phyloP scores from a whole-genome alignment of 2,113 vertebrate species.

The Leucopsar rothschildi region DNA sequence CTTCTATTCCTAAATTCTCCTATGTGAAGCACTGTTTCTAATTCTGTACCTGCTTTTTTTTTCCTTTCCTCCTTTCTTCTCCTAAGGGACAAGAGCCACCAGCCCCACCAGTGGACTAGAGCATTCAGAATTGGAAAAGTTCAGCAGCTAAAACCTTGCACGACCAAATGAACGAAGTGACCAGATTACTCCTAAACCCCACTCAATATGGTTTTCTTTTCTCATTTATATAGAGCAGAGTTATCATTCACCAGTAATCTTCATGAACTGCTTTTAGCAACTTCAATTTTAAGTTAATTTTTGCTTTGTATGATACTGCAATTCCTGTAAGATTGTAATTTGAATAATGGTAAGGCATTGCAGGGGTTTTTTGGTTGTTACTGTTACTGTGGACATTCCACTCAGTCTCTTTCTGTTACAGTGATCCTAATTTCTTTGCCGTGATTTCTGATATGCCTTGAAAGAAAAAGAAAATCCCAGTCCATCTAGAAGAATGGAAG shows the following conservation, averaged over 20 bases:
- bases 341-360: conserved; percentile 55
- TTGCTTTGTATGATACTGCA: conserved; percentile 57
- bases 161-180: conserved; percentile 76
- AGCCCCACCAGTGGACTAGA: conserved; percentile 90
- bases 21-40: neutral
- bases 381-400: conserved; percentile 67
- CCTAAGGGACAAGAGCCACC: conserved; percentile 84
- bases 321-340: conserved; percentile 53
- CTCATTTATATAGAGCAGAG: conserved; percentile 56
- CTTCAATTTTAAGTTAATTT: conserved; percentile 67
- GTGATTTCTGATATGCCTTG: conserved; percentile 51
- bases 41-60: neutral
- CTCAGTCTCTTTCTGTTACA: conserved; percentile 54
- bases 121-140: conserved; percentile 4
- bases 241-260: conserved; percentile 48
- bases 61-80: conserved; percentile 34
- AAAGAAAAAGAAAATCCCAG: conserved; percentile 59
- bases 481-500: conserved; percentile 46
- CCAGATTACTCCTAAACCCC: conserved; percentile 68
- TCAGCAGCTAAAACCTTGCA: conserved; percentile 67
- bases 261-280: conserved; percentile 59
- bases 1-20: neutral
- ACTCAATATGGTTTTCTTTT: conserved; percentile 55
- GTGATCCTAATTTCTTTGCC: conserved; percentile 48
- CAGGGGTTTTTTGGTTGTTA: conserved; percentile 47